Percentiles rank a stretch among this genome's conserved stretches.
Conservation (phyloP, 2,888 invertebrate species). For the Leptinotarsa tumamoca region DNA sequence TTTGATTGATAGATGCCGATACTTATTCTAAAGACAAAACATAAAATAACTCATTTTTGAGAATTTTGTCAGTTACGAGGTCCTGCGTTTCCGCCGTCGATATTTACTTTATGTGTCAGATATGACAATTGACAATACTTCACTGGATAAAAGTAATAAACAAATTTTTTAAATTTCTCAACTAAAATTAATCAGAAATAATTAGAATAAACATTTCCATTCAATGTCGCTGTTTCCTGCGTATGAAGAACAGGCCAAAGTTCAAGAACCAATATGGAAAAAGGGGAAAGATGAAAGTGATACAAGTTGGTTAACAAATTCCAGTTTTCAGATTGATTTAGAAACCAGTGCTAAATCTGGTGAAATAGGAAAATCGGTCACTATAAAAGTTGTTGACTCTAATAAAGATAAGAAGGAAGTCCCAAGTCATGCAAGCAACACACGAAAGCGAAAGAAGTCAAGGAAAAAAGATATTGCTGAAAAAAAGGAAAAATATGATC, state of each 20-base stretch:
- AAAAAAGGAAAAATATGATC: conserved; percentile 47
- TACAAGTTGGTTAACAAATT: conserved; percentile 62
- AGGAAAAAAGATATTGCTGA: conserved; percentile 56
- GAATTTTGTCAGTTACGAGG: too few relatives aligned
- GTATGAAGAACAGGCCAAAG: conserved; percentile 58
- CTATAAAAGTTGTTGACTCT: conserved; percentile 2
- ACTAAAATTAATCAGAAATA: too few relatives aligned
- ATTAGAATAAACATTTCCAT: not conserved
- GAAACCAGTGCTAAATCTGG: conserved; percentile 12
- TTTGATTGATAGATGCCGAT: too few relatives aligned
- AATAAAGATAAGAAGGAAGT: not conserved
- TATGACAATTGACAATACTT: too few relatives aligned
- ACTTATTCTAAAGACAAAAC: too few relatives aligned
- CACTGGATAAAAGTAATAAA: too few relatives aligned
- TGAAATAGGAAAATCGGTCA: conserved; percentile 19
- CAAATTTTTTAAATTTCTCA: too few relatives aligned
- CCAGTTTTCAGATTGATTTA: conserved; percentile 64
- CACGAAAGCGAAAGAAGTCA: conserved; percentile 49
- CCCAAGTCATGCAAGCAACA: not conserved
- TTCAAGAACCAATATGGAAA: conserved; percentile 35
- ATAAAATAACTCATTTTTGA: too few relatives aligned
- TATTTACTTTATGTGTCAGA: too few relatives aligned
- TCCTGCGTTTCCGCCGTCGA: too few relatives aligned
- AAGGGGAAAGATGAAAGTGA: conserved; percentile 36
- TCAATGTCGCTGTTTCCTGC: conserved; percentile 68